Evolutionary conservation across 2,888 invertebrate species (phyloP), one percentile per base, ranked within the genome.

Genomic region (Incurvaria masculella): DNA sequence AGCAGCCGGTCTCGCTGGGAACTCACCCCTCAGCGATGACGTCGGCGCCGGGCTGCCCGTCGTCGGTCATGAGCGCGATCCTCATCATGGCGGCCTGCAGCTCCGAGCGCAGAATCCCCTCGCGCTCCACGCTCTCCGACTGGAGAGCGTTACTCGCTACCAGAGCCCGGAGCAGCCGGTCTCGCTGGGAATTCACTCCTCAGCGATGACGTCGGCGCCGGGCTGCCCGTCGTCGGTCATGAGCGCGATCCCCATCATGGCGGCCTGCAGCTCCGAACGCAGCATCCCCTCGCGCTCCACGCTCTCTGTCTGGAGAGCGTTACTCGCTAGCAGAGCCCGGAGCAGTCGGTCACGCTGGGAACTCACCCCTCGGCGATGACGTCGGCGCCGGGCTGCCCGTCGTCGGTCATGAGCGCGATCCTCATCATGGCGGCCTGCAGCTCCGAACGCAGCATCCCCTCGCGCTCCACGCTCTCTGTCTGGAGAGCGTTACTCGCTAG

Each of bases 1-100:
- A n/a, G n/a, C n/a, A n/a, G n/a, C n/a, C n/a, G n/a, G n/a, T n/a
- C n/a, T n/a, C n/a, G n/a, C n/a, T n/a, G n/a, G n/a, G n/a, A n/a
- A n/a, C n/a, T n/a, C n/a, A 84, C 66, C 84, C 83, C 54, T 84
- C 84, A 11, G 79, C 81, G 48, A 82, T 79, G 48, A 82, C 68
- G 39, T 79, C 78, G 2, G 65, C 63, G 44, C 67, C 67, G 2
- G 66, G 65, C 39, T 61, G 60, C 57, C 79, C 81, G 43, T 68
- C 73, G 46, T 81, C 79, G 21, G 61, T 57, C 57, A 82, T 80
- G 26, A 86, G 63, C 0, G 82, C 79, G 41, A 85, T 81, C 56
- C 80, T 81, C 49, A 80, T 72, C 55, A 84, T 69, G 4, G 87
- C 79, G 10, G 81, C 73, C n/a, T n/a, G n/a, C n/a, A n/a, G n/a